Percentiles rank a stretch among this genome's conserved stretches.
These are phyloP conservation scores for Valencia hispanica DNA, from an alignment of 2,797 vertebrate genomes.

Conservation along the genomic window DNA sequence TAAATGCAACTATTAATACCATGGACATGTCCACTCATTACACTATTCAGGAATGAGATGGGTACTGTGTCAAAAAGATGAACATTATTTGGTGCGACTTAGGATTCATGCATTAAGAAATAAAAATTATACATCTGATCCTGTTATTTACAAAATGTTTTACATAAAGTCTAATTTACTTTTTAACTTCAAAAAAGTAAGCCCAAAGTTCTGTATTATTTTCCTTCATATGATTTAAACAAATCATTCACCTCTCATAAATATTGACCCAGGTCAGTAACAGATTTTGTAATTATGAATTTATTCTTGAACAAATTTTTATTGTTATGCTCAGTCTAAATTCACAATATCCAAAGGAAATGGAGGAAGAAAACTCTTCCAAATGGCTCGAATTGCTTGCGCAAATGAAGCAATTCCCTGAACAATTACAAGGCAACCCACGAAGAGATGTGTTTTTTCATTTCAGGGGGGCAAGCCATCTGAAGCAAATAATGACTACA, in stretches of 20 bases:
- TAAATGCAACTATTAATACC: neutral
- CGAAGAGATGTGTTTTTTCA: constrained; percentile 46
- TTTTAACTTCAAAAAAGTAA: neutral
- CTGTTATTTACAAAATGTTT: neutral
- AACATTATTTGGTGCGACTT: no score
- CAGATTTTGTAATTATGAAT: constrained; percentile 4
- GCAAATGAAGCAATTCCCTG: constrained; percentile 49
- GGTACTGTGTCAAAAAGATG: no score
- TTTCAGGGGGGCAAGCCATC: constrained; percentile 50
- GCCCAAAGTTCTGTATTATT: neutral
- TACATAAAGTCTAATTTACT: neutral
- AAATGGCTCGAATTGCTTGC: constrained; percentile 36
- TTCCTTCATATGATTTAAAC: neutral
- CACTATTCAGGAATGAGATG: neutral
- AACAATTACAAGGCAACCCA: constrained; percentile 53
- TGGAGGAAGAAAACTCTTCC: constrained; percentile 1
- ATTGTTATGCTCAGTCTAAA: neutral
- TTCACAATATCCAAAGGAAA: constrained; percentile 19
- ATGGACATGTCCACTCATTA: neutral
- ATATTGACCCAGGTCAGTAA: neutral
- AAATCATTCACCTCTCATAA: neutral
- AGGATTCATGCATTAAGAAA: no score
- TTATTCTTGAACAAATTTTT: constrained; percentile 1
- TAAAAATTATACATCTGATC: no score
- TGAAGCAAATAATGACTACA: constrained; percentile 52